Evolutionary conservation across 2,888 invertebrate genomes (phyloP).

Genomic region (Nomada goodeniana): DNA sequence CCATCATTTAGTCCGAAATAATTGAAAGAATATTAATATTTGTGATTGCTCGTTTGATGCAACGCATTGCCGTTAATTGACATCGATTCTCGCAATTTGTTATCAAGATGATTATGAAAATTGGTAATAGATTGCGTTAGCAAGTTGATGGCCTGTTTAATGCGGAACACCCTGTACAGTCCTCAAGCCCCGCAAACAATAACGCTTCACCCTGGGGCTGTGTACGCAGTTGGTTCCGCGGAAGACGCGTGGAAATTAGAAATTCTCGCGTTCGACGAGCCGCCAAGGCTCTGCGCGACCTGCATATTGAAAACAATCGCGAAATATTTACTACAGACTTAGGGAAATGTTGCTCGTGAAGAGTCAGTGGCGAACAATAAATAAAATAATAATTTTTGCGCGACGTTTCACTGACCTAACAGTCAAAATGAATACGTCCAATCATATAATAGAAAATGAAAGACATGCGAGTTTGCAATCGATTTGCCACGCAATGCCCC

Average conservation of each 20-base stretch:
- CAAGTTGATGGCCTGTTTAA: no score
- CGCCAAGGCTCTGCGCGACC: conserved; percentile 24
- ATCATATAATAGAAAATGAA: neutral
- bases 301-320: conserved; percentile 37
- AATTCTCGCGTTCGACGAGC: conserved; percentile 48
- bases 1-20: no score
- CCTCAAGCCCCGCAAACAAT: conserved; percentile 44
- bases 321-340: neutral
- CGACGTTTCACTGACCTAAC: no score
- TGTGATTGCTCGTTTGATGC: no score
- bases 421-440: no score
- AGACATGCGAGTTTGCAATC: no score
- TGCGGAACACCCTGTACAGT: neutral
- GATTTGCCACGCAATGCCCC: no score
- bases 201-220: conserved; percentile 26
- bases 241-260: conserved; percentile 42
- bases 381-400: neutral
- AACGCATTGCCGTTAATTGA: no score
- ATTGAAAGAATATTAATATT: no score
- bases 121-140: no score
- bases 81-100: no score
- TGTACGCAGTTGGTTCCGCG: conserved; percentile 36
- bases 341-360: neutral
- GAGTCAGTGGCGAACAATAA: neutral
- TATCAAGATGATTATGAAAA: no score